phyloP scores from a whole-genome alignment of 2,113 vertebrate genomes.

The Gorsachius goisagi region DNA sequence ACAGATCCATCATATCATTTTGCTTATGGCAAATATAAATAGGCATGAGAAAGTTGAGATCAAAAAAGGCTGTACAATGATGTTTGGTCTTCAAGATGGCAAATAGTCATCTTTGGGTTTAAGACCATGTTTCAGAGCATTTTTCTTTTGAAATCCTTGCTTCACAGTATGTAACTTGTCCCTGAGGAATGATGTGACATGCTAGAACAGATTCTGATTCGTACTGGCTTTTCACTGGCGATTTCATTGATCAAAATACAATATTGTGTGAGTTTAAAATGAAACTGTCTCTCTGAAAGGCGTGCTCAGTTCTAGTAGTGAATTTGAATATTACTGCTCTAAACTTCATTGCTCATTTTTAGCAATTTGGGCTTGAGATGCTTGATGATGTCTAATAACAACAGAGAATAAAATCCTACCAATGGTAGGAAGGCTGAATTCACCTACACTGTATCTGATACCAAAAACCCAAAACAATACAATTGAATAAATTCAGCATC shows the following conservation, averaged over 20 bases:
- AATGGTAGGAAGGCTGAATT: neutral
- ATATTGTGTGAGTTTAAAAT: neutral
- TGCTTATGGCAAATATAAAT: neutral
- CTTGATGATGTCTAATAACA: neutral
- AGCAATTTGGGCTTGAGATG: neutral
- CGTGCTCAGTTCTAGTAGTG: neutral
- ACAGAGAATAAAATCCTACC: neutral
- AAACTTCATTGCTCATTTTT: neutral
- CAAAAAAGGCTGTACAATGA: neutral
- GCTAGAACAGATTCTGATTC: neutral
- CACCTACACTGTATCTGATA: neutral
- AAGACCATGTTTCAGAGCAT: neutral
- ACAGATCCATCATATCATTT: neutral
- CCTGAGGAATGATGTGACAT: neutral
- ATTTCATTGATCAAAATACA: neutral
- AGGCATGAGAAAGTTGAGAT: neutral
- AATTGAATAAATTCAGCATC: neutral
- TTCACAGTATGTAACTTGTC: neutral
- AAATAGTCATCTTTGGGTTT: neutral
- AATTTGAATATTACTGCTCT: neutral
- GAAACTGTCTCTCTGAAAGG: neutral
- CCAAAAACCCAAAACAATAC: neutral
- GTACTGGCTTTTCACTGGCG: neutral
- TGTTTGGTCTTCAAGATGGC: neutral
- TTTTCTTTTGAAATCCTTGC: neutral